Evolutionary conservation across 2,797 vertebrate genomes (phyloP).

Genomic region (Acanthurus leucopareius): DNA sequence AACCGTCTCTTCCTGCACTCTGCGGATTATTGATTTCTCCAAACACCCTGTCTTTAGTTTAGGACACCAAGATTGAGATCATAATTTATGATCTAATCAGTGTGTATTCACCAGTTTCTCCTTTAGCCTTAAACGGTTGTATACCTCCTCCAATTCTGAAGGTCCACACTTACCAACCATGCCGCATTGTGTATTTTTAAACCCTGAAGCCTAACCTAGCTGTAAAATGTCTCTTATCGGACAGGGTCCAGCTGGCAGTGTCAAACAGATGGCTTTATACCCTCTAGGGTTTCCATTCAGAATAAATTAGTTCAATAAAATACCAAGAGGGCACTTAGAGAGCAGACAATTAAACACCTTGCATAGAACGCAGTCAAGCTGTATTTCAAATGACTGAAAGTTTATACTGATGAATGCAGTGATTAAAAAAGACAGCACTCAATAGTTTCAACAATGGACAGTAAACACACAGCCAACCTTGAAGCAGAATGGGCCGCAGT

Average conservation of each 20-base stretch:
- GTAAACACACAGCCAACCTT: slow-evolving; percentile 47
- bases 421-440: slow-evolving; percentile 69
- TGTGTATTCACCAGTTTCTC: slow-evolving; percentile 52
- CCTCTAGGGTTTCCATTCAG: slow-evolving; percentile 70
- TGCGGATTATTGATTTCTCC: slow-evolving; percentile 72
- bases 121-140: slow-evolving; percentile 29
- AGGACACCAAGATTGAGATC: slow-evolving; percentile 67
- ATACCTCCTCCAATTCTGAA: slow-evolving; percentile 20
- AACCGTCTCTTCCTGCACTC: slow-evolving; percentile 40
- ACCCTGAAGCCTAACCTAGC: slow-evolving; percentile 53
- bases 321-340: slow-evolving; percentile 59
- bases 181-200: slow-evolving; percentile 65
- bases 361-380: slow-evolving; percentile 49
- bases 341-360: slow-evolving; percentile 79
- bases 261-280: slow-evolving; percentile 74
- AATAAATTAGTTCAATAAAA: slow-evolving; percentile 79
- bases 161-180: slow-evolving; percentile 29
- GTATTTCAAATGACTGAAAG: slow-evolving; percentile 69
- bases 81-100: slow-evolving; percentile 73
- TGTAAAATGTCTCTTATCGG: slow-evolving; percentile 75
- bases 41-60: slow-evolving; percentile 60
- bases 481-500: slow-evolving; percentile 1
- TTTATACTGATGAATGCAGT: slow-evolving; percentile 65
- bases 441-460: slow-evolving; percentile 55
- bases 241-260: slow-evolving; percentile 76